phyloP scores from a whole-genome alignment of 2,888 invertebrate genomes.

The Pasiphila rectangulata region DNA sequence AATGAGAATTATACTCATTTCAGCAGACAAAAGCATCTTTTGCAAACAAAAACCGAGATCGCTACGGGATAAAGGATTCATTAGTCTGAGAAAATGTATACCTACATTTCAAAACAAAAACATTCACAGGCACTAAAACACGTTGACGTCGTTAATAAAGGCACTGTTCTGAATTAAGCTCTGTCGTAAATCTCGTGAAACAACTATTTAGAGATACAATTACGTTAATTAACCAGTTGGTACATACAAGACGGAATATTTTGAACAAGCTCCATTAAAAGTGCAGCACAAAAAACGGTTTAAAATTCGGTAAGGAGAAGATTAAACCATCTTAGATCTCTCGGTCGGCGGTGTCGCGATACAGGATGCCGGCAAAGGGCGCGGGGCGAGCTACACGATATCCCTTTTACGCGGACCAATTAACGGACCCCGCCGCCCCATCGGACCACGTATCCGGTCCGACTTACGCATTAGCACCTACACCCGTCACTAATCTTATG shows the following conservation, averaged over 20 bases:
- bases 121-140: constrained; percentile 14
- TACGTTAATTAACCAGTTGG: not conserved
- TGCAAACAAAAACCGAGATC: constrained; percentile 19
- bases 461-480: constrained; percentile 76
- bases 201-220: constrained; percentile 3
- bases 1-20: constrained; percentile 19
- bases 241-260: not conserved
- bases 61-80: constrained; percentile 21
- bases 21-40: constrained; percentile 7
- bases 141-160: constrained; percentile 22
- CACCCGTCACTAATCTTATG: constrained; percentile 73
- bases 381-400: constrained; percentile 71
- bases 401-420: constrained; percentile 80
- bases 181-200: not conserved
- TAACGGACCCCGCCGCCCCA: constrained; percentile 61
- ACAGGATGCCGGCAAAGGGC: constrained; percentile 63
- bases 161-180: not conserved
- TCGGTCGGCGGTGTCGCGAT: constrained; percentile 45
- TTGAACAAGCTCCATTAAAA: not conserved
- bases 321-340: constrained; percentile 17
- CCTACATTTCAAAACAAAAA: constrained; percentile 24
- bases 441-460: constrained; percentile 72
- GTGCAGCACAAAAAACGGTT: not conserved
- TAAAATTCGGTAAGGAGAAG: not conserved
- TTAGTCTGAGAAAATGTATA: constrained; percentile 11